phyloP scores from a whole-genome alignment of 2,113 vertebrate species.

The Leptobrachium leishanense region DNA sequence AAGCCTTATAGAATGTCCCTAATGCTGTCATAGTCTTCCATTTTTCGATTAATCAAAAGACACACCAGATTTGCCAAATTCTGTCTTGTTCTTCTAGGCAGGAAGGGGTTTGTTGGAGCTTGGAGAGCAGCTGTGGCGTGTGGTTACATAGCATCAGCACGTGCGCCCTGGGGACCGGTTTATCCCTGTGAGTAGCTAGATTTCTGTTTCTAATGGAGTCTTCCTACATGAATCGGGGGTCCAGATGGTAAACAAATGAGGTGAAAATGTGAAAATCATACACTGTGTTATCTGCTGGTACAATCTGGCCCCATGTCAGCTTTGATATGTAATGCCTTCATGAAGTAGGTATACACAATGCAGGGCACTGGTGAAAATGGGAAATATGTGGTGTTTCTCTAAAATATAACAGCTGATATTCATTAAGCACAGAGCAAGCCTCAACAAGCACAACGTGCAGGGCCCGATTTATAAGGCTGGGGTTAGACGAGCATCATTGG shows the following conservation, averaged over 20 bases:
- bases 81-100: background rate
- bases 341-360: too few relatives aligned
- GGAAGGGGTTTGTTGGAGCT: background rate
- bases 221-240: constrained; percentile 10
- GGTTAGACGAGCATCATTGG: too few relatives aligned
- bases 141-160: constrained; percentile 27
- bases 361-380: too few relatives aligned
- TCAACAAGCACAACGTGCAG: too few relatives aligned
- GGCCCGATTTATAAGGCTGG: too few relatives aligned
- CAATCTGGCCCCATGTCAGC: background rate
- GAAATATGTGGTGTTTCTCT: too few relatives aligned
- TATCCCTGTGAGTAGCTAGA: constrained; percentile 16
- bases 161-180: constrained; percentile 31
- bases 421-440: too few relatives aligned
- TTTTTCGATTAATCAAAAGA: too few relatives aligned
- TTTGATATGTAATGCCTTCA: background rate
- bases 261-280: constrained; percentile 7
- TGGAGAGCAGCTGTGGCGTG: constrained; percentile 24
- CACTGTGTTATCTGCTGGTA: constrained; percentile 6
- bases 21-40: too few relatives aligned
- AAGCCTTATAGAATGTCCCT: too few relatives aligned
- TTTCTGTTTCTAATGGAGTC: constrained; percentile 15
- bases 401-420: too few relatives aligned
- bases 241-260: constrained; percentile 43
- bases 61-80: background rate